Evolutionary conservation across 1,140 invertebrate genomes (phyloP).

Genomic region (Schlechtendalia chinensis): DNA sequence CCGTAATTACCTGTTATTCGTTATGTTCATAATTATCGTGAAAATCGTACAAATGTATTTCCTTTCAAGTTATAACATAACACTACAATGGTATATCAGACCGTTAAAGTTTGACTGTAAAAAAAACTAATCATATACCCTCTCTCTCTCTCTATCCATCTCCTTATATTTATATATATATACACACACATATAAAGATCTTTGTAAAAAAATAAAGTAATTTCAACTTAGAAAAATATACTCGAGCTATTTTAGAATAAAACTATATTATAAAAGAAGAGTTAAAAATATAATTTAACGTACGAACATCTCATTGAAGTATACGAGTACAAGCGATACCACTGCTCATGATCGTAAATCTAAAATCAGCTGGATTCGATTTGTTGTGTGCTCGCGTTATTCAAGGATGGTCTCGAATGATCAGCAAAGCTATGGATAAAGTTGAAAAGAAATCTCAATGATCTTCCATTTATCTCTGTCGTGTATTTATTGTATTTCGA

Average conservation of each 20-base stretch:
- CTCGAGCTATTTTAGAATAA: neutral
- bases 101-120: neutral
- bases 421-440: neutral
- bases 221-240: neutral
- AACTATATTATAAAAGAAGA: neutral
- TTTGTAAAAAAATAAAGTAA: neutral
- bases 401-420: neutral
- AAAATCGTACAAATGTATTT: neutral
- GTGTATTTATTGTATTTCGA: neutral
- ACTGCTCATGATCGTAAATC: neutral
- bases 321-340: neutral
- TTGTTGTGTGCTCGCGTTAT: neutral
- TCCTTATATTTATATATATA: no score
- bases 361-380: neutral
- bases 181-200: no score
- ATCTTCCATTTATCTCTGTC: constrained; percentile 2
- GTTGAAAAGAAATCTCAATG: constrained; percentile 5
- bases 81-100: neutral
- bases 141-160: no score
- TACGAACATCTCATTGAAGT: neutral
- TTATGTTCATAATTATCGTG: neutral
- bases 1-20: neutral
- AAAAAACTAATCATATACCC: no score
- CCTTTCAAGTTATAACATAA: neutral
- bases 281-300: neutral